Evolutionary conservation across 2,797 vertebrate genomes (phyloP).

Genomic region (Orientallactaga sibirica): DNA sequence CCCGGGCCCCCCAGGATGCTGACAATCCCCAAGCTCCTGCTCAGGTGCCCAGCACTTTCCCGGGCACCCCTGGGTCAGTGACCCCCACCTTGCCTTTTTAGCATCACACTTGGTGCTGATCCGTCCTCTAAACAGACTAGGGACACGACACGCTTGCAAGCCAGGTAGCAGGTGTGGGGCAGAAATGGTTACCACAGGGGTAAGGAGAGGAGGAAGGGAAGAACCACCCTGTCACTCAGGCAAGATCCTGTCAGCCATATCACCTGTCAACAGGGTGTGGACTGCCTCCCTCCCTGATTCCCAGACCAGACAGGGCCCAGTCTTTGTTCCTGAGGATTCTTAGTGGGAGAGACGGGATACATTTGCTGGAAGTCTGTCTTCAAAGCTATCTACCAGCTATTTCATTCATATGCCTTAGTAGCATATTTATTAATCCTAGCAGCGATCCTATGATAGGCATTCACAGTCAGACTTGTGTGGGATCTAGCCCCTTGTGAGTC

Average conservation of each 20-base stretch:
- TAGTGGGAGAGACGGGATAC: background rate
- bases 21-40: conserved; percentile 73
- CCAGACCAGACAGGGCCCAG: no score
- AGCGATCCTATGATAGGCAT: background rate
- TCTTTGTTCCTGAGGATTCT: background rate
- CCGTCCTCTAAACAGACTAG: background rate
- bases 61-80: background rate
- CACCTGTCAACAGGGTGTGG: background rate
- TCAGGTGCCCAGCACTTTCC: conserved; percentile 81
- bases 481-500: conserved; percentile 46
- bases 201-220: background rate
- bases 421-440: background rate
- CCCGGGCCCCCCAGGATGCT: conserved; percentile 69
- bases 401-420: background rate
- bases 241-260: background rate
- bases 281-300: background rate
- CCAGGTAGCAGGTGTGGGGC: background rate
- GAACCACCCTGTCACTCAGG: background rate
- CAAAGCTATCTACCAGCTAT: background rate
- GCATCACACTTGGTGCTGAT: accelerated
- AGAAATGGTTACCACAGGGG: background rate
- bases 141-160: background rate
- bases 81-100: background rate
- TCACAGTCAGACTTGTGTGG: background rate
- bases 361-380: background rate